A percentile compares a stretch with the other conserved stretches of the same genome.
phyloP scores from a whole-genome alignment of 2,797 vertebrate genomes.

The Catharus ustulatus region DNA sequence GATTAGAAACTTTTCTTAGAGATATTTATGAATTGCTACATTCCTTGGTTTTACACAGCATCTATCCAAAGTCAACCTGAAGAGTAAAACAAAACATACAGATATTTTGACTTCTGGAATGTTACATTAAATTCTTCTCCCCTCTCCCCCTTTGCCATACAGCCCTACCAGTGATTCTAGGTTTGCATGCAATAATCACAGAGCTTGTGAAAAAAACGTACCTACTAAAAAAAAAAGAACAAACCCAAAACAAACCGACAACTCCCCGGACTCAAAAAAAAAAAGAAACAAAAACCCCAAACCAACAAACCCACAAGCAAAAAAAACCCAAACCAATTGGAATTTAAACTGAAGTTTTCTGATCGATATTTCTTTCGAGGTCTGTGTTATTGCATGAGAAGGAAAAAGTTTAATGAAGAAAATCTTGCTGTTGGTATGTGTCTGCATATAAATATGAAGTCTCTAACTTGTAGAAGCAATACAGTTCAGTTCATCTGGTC shows the following conservation, averaged over 20 bases:
- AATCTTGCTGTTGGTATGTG: background rate
- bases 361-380: background rate
- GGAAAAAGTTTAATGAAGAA: background rate
- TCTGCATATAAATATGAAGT: background rate
- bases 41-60: background rate
- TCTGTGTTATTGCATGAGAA: accelerated
- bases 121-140: accelerated
- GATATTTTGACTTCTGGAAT: background rate
- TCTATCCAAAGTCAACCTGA: background rate
- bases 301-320: background rate
- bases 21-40: background rate
- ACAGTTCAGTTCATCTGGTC: background rate
- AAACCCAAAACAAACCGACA: background rate
- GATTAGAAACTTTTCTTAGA: background rate
- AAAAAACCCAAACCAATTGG: background rate
- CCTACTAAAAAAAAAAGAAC: background rate
- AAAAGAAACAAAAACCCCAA: background rate
- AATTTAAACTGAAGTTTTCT: background rate
- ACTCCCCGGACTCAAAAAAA: accelerated
- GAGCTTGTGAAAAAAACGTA: background rate
- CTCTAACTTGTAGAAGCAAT: background rate
- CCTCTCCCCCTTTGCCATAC: accelerated
- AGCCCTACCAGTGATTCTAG: background rate
- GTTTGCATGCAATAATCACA: background rate
- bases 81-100: background rate